phyloP scores from a whole-genome alignment of 2,888 invertebrate species.

The Ephialtes manifestator region DNA sequence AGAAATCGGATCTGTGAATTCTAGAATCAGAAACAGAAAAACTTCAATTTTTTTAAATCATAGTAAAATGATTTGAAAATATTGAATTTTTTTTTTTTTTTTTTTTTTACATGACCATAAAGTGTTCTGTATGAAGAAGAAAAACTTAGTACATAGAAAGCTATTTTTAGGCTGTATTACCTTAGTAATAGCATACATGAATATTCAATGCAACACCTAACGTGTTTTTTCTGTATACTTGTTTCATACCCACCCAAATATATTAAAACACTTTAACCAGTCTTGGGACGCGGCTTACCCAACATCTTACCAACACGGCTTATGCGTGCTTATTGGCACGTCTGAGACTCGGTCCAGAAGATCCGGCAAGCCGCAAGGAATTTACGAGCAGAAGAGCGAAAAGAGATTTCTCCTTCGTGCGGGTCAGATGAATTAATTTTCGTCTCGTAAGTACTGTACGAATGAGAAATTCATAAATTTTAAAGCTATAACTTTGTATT shows the following conservation, averaged over 20 bases:
- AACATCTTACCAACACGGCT: neutral
- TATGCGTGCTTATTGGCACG: constrained; percentile 2
- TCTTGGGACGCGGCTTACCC: neutral
- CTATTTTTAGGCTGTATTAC: neutral
- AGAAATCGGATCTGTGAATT: too few species aligned
- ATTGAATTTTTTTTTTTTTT: too few species aligned
- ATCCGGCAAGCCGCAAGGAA: constrained; percentile 19
- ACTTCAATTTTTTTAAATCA: too few species aligned
- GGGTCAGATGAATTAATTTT: constrained; percentile 33
- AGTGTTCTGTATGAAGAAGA: too few species aligned
- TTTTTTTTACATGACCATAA: too few species aligned
- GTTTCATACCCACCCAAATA: neutral
- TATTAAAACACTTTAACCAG: constrained; percentile 3
- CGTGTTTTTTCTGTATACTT: neutral
- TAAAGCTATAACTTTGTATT: neutral
- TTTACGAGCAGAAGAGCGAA: constrained; percentile 52
- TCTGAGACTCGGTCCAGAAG: constrained; percentile 23
- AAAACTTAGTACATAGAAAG: too few species aligned
- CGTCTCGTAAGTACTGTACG: neutral
- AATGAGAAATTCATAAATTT: neutral
- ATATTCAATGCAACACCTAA: neutral
- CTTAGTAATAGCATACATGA: neutral
- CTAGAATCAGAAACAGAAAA: too few species aligned
- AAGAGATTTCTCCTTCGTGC: constrained; percentile 53
- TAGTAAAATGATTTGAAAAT: too few species aligned